phyloP scores from a whole-genome alignment of 2,113 vertebrate species.

The Gavia stellata region DNA sequence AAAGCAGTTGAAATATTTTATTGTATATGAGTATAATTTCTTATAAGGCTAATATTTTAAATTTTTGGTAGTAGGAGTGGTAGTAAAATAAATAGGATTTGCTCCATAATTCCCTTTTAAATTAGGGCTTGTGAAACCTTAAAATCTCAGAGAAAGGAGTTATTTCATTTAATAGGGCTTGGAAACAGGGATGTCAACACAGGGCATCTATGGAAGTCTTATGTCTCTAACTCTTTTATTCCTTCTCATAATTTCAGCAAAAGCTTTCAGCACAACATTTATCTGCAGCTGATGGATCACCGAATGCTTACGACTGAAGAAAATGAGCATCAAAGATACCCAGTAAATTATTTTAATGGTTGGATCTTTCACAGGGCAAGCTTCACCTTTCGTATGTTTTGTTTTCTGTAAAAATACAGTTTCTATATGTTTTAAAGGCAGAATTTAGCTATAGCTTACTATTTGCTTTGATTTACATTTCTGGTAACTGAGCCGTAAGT shows the following conservation, averaged over 20 bases:
- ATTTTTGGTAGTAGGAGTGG: constrained; percentile 26
- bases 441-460: neutral
- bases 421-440: neutral
- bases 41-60: constrained; percentile 27
- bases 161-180: constrained; percentile 28
- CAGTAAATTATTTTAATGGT: constrained; percentile 37
- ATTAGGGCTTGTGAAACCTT: constrained; percentile 17
- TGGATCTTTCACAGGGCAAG: neutral
- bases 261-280: neutral
- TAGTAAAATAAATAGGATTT: constrained; percentile 64
- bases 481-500: neutral
- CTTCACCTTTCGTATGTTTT: neutral
- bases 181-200: neutral
- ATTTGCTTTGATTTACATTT: constrained; percentile 6
- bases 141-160: neutral
- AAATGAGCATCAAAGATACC: constrained; percentile 21
- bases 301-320: neutral
- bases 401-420: neutral
- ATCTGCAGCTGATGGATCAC: constrained; percentile 2
- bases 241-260: neutral
- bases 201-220: neutral
- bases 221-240: neutral
- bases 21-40: neutral
- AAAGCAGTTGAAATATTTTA: constrained; percentile 49
- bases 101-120: constrained; percentile 39